Percentiles rank a stretch among this genome's conserved stretches.
phyloP scores from a whole-genome alignment of 2,113 vertebrate species.

The Nettapus auritus region DNA sequence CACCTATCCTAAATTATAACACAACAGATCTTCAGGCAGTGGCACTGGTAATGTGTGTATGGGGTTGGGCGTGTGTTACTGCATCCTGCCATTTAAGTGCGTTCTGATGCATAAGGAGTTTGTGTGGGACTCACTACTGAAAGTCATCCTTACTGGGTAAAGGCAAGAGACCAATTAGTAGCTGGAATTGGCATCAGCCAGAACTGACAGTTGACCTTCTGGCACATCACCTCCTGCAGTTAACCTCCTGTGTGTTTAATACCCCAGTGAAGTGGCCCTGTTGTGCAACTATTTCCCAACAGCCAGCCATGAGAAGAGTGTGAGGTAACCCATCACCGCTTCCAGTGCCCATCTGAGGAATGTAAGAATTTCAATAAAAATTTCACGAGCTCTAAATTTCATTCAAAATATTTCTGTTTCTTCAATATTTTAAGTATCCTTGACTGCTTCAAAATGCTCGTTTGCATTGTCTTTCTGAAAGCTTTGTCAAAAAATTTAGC shows the following conservation, averaged over 20 bases:
- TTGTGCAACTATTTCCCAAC: not conserved
- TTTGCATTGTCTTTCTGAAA: not conserved
- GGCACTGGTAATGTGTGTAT: not conserved
- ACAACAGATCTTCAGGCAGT: not conserved
- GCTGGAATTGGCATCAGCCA: not conserved
- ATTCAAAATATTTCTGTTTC: not conserved
- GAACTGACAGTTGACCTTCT: not conserved
- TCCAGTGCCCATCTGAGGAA: not conserved
- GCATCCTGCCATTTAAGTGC: not conserved
- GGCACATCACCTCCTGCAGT: not conserved
- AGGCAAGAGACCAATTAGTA: not conserved
- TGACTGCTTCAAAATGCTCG: not conserved
- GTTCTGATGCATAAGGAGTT: rapidly evolving
- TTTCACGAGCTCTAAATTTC: not conserved
- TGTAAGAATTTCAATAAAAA: not conserved
- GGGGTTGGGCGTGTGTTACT: not conserved
- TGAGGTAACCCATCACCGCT: not conserved
- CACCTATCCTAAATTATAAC: slow-evolving; percentile 1
- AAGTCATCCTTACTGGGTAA: rapidly evolving
- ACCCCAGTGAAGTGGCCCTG: not conserved
- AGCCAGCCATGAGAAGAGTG: rapidly evolving
- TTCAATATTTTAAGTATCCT: not conserved
- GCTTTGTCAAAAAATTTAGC: not conserved
- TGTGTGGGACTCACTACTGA: not conserved
- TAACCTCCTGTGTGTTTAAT: not conserved